Conservation (phyloP, 2,888 invertebrate species). For the Acholoe squamosa region DNA sequence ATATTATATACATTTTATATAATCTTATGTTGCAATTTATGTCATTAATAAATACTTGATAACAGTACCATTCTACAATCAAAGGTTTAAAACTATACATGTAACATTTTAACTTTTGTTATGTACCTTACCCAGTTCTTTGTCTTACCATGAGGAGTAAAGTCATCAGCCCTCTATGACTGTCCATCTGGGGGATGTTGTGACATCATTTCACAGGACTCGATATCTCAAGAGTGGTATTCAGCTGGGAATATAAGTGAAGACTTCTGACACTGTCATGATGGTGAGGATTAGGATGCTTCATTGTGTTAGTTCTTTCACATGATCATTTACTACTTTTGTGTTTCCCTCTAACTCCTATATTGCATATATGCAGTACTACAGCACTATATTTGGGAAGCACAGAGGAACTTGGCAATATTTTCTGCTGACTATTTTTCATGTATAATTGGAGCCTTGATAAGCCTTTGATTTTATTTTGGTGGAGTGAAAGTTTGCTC, state of each 20-base stretch:
- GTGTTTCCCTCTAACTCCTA: not conserved
- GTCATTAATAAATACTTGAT: too few relatives aligned
- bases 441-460: not conserved
- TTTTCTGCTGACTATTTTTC: not conserved
- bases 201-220: not conserved
- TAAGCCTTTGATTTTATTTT: not conserved
- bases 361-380: not conserved
- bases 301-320: not conserved
- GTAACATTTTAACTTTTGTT: too few relatives aligned
- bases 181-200: not conserved
- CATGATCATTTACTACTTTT: not conserved
- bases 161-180: constrained; percentile 34
- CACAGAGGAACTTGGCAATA: not conserved
- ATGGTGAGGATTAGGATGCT: not conserved
- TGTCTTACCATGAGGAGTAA: constrained; percentile 26
- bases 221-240: not conserved
- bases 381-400: not conserved
- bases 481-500: not conserved
- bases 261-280: not conserved
- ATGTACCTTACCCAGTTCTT: too few relatives aligned
- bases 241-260: not conserved
- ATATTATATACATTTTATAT: too few relatives aligned
- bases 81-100: too few relatives aligned
- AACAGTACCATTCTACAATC: too few relatives aligned
- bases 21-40: too few relatives aligned